These are phyloP conservation scores for Nasonia oneida DNA, from an alignment of 2,888 invertebrate species.

Conservation along the genomic window DNA sequence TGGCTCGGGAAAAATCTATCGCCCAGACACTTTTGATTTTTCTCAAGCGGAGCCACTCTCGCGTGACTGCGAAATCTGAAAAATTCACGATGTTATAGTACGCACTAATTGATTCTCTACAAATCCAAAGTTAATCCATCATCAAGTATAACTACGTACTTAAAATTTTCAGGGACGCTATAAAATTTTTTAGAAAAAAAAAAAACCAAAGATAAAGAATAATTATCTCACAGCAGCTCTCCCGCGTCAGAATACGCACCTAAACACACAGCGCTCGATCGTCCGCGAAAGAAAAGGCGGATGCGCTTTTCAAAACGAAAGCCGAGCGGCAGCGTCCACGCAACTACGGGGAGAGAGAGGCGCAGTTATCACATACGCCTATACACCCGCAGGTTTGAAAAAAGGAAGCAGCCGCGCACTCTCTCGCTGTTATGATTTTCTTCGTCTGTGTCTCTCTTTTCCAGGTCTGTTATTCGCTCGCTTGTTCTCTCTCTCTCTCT, in stretches of 20 bases:
- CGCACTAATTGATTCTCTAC: too few species aligned
- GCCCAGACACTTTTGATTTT: too few species aligned
- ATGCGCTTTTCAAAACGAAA: conserved; percentile 64
- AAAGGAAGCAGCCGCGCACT: neutral
- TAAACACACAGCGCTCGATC: conserved; percentile 14
- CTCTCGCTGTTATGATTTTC: conserved; percentile 57
- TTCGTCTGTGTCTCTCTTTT: conserved; percentile 35
- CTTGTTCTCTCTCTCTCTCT: neutral
- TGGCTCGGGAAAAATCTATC: too few species aligned
- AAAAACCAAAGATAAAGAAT: too few species aligned
- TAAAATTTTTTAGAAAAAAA: neutral
- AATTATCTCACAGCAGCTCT: neutral
- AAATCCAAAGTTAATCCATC: too few species aligned
- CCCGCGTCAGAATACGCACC: too few species aligned
- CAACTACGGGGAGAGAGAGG: neutral
- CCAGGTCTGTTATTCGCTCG: conserved; percentile 51
- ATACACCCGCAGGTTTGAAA: conserved; percentile 34
- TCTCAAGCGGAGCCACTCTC: too few species aligned
- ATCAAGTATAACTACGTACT: too few species aligned
- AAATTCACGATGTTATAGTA: too few species aligned
- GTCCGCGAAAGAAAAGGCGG: conserved; percentile 61
- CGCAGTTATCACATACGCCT: neutral
- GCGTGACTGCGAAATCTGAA: too few species aligned
- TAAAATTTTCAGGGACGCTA: too few species aligned
- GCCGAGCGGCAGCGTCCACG: conserved; percentile 41